A percentile compares a stretch with the other conserved stretches of the same genome.
phyloP scores from a whole-genome alignment of 1,140 invertebrate genomes.

The Episyrphus balteatus region DNA sequence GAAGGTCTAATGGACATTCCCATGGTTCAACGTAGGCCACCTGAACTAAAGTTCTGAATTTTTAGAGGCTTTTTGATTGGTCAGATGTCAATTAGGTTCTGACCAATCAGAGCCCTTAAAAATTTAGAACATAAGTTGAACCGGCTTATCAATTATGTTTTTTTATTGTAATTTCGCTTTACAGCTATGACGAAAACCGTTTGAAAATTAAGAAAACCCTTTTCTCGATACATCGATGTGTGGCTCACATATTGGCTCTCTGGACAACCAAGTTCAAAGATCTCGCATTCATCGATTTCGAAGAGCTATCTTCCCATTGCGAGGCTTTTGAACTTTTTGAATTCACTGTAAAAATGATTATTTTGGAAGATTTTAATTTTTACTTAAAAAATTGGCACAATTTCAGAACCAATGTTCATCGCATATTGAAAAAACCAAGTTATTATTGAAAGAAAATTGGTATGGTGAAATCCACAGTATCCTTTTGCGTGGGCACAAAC shows the following conservation, averaged over 20 bases:
- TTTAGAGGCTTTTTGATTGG: too few relatives aligned
- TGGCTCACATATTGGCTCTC: conserved; percentile 66
- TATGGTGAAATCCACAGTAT: conserved; percentile 50
- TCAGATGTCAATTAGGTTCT: too few relatives aligned
- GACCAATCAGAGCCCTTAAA: too few relatives aligned
- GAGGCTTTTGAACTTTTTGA: conserved; percentile 50
- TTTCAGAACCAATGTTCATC: conserved; percentile 35
- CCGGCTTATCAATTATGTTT: too few relatives aligned
- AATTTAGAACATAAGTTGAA: too few relatives aligned
- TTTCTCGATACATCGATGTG: conserved; percentile 70
- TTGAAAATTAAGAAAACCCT: conserved; percentile 49
- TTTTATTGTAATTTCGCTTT: conserved; percentile 21
- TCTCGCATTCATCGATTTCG: conserved; percentile 38
- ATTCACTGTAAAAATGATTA: conserved; percentile 38
- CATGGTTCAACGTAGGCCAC: too few relatives aligned
- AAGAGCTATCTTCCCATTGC: conserved; percentile 40
- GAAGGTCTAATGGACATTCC: too few relatives aligned
- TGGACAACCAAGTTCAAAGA: conserved; percentile 50
- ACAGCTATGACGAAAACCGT: conserved; percentile 39
- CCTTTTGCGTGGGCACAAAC: conserved; percentile 58
- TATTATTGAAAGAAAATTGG: conserved; percentile 47
- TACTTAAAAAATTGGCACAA: conserved; percentile 11
- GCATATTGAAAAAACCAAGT: conserved; percentile 46
- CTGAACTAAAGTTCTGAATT: too few relatives aligned
- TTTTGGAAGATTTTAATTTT: not conserved